Evolutionary conservation across 2,888 invertebrate species (phyloP), one percentile per base, ranked within the genome.

Genomic region (Cyclophora albipunctata): DNA sequence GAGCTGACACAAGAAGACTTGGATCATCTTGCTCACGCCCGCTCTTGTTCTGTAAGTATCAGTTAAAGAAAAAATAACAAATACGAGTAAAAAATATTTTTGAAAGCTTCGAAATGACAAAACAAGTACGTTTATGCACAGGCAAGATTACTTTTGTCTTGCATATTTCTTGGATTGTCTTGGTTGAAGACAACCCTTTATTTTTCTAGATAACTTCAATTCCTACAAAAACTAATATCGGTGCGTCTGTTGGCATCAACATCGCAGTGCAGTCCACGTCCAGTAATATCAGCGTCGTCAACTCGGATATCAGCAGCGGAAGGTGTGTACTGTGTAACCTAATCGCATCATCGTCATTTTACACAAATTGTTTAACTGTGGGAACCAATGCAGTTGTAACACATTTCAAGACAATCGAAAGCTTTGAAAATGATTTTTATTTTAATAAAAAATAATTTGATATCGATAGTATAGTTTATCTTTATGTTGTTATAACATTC

Each of bases 1-100:
- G 96, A 96, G 69, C 84, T 96, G 42, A 94, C 94, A 0, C 94
- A 95, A 67, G 95, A 95, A 64, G 95, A 96, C 74, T 81, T 95
- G 53, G 95, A 95, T 68, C 91, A 94, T 62, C 86, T 95, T 58
- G 95, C 95, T 0, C 93, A 95, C 60, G 95, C 95, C 20, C 90
- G 96, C 51, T 96, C 95, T 53, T 95, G 95, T 75, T 96, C 96
- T 34, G 94, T 96, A 54, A 94, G 94, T 75, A 54, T 41, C 2
- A 20, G 20, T 20, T 20, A 20, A 20, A 20, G 20, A 20, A 42
- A 42, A n/a, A 37, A 5, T 49, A 42, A n/a, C 42, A 40, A 20
- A 20, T 20, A 20, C 2, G 20, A 20, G 20, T 20, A 20, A 20
- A 20, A 20, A 20, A 20, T 20, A 20, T 20, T 20, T 20, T 20